phyloP scores from a whole-genome alignment of 2,113 vertebrate genomes.

The Holacanthus passer region DNA sequence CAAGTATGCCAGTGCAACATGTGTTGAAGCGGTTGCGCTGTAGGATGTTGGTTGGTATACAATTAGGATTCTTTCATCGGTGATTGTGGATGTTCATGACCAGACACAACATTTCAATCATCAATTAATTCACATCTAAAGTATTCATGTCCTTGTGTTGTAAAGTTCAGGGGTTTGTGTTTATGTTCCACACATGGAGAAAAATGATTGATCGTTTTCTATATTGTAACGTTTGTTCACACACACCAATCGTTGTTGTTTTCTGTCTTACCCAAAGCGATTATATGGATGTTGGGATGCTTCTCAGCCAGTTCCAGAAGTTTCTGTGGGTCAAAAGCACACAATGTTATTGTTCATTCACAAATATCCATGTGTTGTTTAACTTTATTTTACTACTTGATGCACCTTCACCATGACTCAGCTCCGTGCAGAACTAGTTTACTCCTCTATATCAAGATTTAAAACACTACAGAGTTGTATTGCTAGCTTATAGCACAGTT shows the following conservation, averaged over 20 bases:
- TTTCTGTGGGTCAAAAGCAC: conserved; percentile 56
- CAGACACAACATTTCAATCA: no score
- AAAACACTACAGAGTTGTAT: not conserved
- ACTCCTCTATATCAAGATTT: no score
- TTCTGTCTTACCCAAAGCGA: conserved; percentile 71
- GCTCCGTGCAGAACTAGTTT: not conserved
- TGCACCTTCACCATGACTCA: not conserved
- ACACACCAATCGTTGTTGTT: not conserved
- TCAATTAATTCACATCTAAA: not conserved
- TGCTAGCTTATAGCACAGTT: not conserved
- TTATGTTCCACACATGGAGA: not conserved
- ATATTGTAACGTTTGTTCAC: not conserved
- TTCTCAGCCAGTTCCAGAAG: conserved; percentile 73
- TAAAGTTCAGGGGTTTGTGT: not conserved
- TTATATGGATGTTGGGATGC: conserved; percentile 70
- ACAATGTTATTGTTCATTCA: not conserved
- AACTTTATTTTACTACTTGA: not conserved
- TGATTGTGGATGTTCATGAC: not conserved
- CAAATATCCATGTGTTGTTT: not conserved
- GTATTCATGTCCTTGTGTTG: not conserved
- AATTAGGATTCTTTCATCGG: not conserved
- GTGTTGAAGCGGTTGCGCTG: not conserved
- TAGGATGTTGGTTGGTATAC: not conserved
- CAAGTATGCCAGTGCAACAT: not conserved
- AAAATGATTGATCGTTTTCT: not conserved